phyloP scores from a whole-genome alignment of 2,797 vertebrate genomes.

The Manis pentadactyla region DNA sequence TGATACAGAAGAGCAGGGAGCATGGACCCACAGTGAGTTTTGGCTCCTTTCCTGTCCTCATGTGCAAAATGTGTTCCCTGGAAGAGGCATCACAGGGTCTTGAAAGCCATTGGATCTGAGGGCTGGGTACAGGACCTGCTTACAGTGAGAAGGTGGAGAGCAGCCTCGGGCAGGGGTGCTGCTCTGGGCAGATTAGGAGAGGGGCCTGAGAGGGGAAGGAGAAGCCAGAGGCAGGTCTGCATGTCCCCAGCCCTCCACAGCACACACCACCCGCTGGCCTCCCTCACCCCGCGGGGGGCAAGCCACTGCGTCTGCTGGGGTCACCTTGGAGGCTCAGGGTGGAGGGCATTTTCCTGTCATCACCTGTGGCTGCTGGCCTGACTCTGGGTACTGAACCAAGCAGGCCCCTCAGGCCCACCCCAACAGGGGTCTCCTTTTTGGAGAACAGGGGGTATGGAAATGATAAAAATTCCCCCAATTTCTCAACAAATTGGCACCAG shows the following conservation, averaged over 20 bases:
- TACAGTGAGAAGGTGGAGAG: rapidly evolving
- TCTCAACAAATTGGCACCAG: background rate
- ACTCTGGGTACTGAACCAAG: background rate
- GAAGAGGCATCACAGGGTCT: background rate
- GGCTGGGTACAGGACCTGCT: background rate
- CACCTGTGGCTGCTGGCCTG: background rate
- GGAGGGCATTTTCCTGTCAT: background rate
- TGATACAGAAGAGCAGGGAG: background rate
- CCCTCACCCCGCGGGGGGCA: background rate
- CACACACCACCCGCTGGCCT: background rate
- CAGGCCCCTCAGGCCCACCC: background rate
- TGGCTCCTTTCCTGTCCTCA: background rate
- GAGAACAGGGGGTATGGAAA: background rate
- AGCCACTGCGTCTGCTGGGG: too few relatives aligned
- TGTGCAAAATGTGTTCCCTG: background rate
- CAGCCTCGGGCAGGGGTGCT: background rate
- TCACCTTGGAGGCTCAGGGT: background rate
- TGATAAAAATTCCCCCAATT: background rate
- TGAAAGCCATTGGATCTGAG: background rate
- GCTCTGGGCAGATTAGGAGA: background rate
- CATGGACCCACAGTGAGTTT: rapidly evolving
- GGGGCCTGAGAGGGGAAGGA: background rate
- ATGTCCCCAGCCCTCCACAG: background rate
- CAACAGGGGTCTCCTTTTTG: background rate
- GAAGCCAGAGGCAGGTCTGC: background rate